phyloP scores from a whole-genome alignment of 2,888 invertebrate species.

The Zelleria hepariella region DNA sequence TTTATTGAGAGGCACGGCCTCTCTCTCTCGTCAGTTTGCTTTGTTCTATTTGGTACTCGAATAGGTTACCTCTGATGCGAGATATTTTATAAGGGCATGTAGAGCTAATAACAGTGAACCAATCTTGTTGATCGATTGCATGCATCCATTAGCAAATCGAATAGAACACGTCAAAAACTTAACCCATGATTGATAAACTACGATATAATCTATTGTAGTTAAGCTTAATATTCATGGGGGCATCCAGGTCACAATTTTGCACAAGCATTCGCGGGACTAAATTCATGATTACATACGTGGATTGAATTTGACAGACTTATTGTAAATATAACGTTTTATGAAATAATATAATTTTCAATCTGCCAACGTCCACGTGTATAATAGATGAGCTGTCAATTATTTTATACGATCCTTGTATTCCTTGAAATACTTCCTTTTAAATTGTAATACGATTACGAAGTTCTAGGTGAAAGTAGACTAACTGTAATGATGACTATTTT shows the following conservation, averaged over 20 bases:
- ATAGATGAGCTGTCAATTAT: slow-evolving; percentile 67
- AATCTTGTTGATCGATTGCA: neutral
- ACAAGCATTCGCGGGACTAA: slow-evolving; percentile 53
- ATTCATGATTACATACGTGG: slow-evolving; percentile 54
- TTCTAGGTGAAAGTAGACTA: slow-evolving; percentile 57
- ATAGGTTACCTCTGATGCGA: too few relatives aligned
- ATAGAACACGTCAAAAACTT: neutral
- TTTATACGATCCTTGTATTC: slow-evolving; percentile 60
- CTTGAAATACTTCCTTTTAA: slow-evolving; percentile 57
- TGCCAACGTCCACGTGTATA: slow-evolving; percentile 63
- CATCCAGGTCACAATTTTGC: slow-evolving; percentile 19
- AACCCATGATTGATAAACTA: too few relatives aligned
- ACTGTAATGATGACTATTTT: slow-evolving; percentile 62
- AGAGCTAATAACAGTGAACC: too few relatives aligned
- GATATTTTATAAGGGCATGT: too few relatives aligned
- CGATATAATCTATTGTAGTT: too few relatives aligned
- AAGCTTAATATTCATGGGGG: neutral
- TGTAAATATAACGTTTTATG: slow-evolving; percentile 67
- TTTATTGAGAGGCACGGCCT: neutral
- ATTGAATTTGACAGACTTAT: slow-evolving; percentile 54
- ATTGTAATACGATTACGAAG: slow-evolving; percentile 34
- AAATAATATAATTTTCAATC: slow-evolving; percentile 61
- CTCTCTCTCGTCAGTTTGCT: neutral
- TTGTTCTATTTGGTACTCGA: neutral
- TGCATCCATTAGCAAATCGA: neutral